Conservation (phyloP, 2,113 vertebrate genomes). For the Chauna torquata region DNA sequence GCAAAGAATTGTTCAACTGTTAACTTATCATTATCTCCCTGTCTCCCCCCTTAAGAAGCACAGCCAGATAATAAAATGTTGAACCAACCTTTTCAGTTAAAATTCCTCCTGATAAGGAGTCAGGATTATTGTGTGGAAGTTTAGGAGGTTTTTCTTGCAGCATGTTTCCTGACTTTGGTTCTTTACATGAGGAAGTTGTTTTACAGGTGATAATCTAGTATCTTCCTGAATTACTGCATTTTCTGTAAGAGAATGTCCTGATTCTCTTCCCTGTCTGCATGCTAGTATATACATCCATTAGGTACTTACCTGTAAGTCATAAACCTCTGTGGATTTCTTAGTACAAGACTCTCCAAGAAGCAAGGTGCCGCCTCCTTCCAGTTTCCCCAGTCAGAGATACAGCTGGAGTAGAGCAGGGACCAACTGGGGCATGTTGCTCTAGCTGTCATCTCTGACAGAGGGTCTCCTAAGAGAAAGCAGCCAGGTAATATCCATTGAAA, state of each 20-base stretch:
- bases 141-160: not conserved
- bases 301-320: not conserved
- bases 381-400: not conserved
- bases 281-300: not conserved
- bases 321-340: not conserved
- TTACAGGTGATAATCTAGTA: not conserved
- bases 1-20: not conserved
- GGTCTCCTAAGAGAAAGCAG: not conserved
- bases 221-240: not conserved
- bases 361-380: not conserved
- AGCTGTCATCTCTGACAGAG: not conserved
- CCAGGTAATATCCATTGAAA: not conserved
- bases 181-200: not conserved
- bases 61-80: not conserved
- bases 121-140: not conserved
- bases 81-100: not conserved
- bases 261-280: not conserved
- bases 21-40: not conserved
- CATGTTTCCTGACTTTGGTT: not conserved
- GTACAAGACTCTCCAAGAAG: not conserved
- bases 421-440: not conserved
- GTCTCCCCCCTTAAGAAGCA: not conserved
- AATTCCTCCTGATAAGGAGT: not conserved
- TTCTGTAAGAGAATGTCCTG: not conserved
- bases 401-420: not conserved